phyloP scores from a whole-genome alignment of 2,113 vertebrate genomes.

The Amazona vittata region DNA sequence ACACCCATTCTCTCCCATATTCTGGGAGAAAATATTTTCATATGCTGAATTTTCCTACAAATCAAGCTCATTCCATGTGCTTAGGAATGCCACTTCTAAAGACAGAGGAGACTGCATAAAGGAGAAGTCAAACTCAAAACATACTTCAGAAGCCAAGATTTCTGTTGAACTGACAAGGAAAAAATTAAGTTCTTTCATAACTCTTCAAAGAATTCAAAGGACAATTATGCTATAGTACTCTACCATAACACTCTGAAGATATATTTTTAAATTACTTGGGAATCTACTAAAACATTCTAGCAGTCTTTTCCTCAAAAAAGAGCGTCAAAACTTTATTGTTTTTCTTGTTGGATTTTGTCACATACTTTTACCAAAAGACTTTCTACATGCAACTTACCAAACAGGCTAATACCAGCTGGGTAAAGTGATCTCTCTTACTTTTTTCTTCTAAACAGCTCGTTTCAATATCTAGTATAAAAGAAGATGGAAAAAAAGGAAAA shows the following conservation, averaged over 20 bases:
- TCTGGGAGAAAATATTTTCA: not conserved
- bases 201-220: not conserved
- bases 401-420: constrained; percentile 93
- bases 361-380: not conserved
- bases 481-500: not conserved
- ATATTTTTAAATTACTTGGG: not conserved
- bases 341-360: not conserved
- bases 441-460: constrained; percentile 97
- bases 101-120: not conserved
- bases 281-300: not conserved
- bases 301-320: not conserved
- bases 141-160: not conserved
- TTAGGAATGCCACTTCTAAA: not conserved
- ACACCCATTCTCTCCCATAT: not conserved
- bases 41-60: not conserved
- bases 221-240: not conserved
- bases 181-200: not conserved
- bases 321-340: not conserved
- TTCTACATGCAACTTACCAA: constrained; percentile 83
- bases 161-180: not conserved
- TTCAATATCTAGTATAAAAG: constrained; percentile 88
- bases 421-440: constrained; percentile 94
- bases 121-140: not conserved
- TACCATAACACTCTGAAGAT: not conserved
- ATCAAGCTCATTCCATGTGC: not conserved